Base-by-base conservation (phyloP, 30 jellyfish, hydroid and myxozoan genomes). In the Hydractinia symbiolongicarpus region DNA sequence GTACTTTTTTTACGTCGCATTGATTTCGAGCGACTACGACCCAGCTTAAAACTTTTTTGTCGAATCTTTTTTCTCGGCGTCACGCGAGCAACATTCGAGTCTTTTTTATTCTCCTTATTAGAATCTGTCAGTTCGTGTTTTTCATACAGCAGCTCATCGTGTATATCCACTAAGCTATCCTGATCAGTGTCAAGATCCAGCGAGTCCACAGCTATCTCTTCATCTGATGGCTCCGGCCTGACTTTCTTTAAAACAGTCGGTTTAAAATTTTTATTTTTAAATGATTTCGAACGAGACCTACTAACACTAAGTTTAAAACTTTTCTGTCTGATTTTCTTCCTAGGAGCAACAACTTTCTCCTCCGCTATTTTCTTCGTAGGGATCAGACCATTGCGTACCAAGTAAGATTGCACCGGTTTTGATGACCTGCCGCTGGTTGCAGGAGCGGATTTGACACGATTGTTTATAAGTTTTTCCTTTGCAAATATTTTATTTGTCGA, bases 371-470 rank as follows among this genome's bases (percentile, higher is more conserved):
- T 61, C 67, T 79, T 79, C 55, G 82, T 85, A 51, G 98, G 94
- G 1, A 93, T 83, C 72, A 93, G 57, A 5, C 96, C 96, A 66
- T 87, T 84, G 52, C 96, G 74, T 16, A 86, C 96, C 53, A 86
- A 78, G 83, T 69, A 91, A 55, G 98, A 88, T 73, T 93, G 92
- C 11, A 84, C 95, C 21, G 76, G 81, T 64, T 79, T 55, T 16
- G 30, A 50, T 19, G 11, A 10, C 72, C 57, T 53, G 51, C 66
- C 17, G 51, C 74, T 51, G 40, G 19, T n/a, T 7, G 17, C 74
- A 6, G 74, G 74, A 6, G 74, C 74, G 40, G 74, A 64, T 64
- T 64, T 64, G 9, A 64, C 74, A n/a, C 74, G 9, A 7, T 64
- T 64, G 40, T 64, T 64, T 4, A 51, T 64, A 64, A n/a, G 74